A percentile compares a stretch with the other conserved stretches of the same genome.
These are phyloP conservation scores for Chironomus riparius DNA, from an alignment of 2,888 invertebrate genomes.

Conservation along the genomic window DNA sequence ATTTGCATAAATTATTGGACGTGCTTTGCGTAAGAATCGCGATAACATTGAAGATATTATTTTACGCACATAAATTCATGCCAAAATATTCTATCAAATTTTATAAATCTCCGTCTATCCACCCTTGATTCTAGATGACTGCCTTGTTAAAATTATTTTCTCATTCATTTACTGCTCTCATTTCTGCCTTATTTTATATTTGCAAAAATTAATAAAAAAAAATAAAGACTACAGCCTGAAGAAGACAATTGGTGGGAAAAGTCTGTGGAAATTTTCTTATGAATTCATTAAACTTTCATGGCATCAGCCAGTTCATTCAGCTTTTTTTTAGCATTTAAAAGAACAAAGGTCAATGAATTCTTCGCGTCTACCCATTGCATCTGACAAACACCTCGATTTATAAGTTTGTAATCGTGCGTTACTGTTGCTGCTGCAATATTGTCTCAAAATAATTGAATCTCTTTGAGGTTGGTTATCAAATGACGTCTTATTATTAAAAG, in stretches of 20 bases:
- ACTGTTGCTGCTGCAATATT: neutral
- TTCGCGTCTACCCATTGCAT: neutral
- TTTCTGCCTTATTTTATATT: neutral
- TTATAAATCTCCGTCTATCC: too few relatives aligned
- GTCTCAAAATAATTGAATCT: neutral
- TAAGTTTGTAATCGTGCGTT: neutral
- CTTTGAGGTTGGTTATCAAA: too few relatives aligned
- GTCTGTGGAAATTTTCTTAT: neutral
- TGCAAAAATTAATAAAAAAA: neutral
- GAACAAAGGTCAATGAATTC: neutral
- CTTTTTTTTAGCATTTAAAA: too few relatives aligned
- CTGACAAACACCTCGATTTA: neutral
- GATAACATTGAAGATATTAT: too few relatives aligned
- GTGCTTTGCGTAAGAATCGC: neutral
- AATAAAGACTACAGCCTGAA: neutral
- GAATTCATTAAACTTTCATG: neutral
- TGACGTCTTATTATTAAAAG: too few relatives aligned
- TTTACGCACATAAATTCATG: too few relatives aligned
- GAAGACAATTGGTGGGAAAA: neutral
- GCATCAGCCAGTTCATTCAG: neutral
- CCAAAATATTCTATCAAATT: too few relatives aligned
- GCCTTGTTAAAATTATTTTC: neutral
- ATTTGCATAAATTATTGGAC: slow-evolving; percentile 13
- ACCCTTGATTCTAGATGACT: neutral
- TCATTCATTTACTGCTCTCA: neutral